A percentile compares a stretch with the other conserved stretches of the same genome.
These are phyloP conservation scores for Sarotherodon lohbergeri DNA, from an alignment of 2,113 vertebrate genomes.

Conservation along the genomic window DNA sequence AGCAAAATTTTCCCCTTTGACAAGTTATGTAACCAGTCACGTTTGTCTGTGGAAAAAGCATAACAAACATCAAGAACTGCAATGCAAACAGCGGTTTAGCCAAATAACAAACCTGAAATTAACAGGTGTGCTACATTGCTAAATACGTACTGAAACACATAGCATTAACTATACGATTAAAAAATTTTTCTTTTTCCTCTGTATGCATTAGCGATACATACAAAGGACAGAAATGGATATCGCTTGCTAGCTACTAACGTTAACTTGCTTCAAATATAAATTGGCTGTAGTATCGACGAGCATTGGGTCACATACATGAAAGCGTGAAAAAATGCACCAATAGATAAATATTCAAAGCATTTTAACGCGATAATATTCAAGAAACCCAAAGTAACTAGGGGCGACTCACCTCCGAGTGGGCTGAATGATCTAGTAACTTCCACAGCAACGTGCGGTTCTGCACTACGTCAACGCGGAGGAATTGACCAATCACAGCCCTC, in stretches of 20 bases:
- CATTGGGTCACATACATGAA: neutral
- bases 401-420: neutral
- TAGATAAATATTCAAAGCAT: neutral
- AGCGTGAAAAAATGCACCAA: neutral
- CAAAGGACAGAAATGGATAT: neutral
- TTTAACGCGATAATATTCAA: neutral
- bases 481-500: slow-evolving; percentile 36
- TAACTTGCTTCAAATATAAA: neutral
- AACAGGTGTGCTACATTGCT: rapidly evolving
- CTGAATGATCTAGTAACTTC: neutral
- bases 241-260: neutral
- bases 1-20: neutral
- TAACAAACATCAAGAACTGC: neutral
- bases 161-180: rapidly evolving
- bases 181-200: neutral
- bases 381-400: neutral
- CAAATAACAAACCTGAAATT: neutral
- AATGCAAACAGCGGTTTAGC: neutral
- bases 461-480: neutral
- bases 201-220: neutral
- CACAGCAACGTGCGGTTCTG: neutral
- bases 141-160: neutral
- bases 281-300: neutral
- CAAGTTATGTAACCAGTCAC: slow-evolving; percentile 44
- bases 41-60: slow-evolving; percentile 4